Base-by-base conservation (phyloP, 1,140 invertebrate species). In the Atta colombica region DNA sequence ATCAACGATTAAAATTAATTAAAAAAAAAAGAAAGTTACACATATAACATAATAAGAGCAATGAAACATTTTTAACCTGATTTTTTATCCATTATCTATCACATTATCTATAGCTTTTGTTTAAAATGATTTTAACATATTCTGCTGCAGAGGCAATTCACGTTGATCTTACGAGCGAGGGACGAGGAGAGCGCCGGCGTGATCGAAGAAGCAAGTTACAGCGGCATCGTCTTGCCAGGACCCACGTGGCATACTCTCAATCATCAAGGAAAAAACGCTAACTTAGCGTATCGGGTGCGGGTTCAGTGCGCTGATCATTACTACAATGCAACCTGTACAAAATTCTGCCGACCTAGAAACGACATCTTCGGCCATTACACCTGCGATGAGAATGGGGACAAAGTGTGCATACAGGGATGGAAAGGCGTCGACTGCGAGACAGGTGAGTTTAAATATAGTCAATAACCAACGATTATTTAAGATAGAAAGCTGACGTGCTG, bases 281-380 rank as follows among this genome's bases (percentile, higher is more conserved):
- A 97, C 87, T 96, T 99, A 80, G 97, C 97, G 16, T 99, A 99
- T 96, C 96, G 98, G 92, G 98, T 99, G 93, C 97, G 99, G 77
- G 98, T 99, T 35, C 96, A 97, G 91, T 99, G 99, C 95, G 97
- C 98, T 94, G 96, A 97, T 91, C 97, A 99, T 96, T 99, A 99
- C 95, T 99, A 99, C 96, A 99, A 99, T 93, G 97, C 98, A 90
- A 98, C 98, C 66, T 99, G 99, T 96, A 98, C 98, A 89, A 98
- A 98, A 93, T 98, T 99, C 93, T 99, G 99, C 96, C 96, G 98
- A 77, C 97, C 98, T 69, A 96, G 98, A 68, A 97, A 99, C 96
- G 99, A 99, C 96, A 97, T 97, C 93, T 99, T 99, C 94, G 99
- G 99, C 28, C 99, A 99, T 96, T 99, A 99, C 95, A 97, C 96